Base-by-base conservation (phyloP, 2,113 vertebrate species). In the Sylvietta virens region DNA sequence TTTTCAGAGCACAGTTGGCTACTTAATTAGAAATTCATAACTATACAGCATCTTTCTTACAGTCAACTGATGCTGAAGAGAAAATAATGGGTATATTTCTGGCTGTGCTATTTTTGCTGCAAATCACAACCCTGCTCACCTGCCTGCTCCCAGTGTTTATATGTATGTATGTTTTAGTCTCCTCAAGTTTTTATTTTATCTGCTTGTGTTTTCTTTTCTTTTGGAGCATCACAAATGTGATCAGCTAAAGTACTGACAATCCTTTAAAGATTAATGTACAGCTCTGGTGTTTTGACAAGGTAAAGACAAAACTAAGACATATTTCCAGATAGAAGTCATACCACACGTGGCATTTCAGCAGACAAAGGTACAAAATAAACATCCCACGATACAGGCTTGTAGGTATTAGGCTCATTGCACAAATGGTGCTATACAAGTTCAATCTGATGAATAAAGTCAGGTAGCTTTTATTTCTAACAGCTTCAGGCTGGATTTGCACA, bases 311-410 rank as follows among this genome's bases (percentile, higher is more conserved):
- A 97, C 78, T 91, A 86, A 95, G 96, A 92, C 44, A 31, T 95
- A 72, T 97, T 97, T 97, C 73, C 51, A 96, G 94, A 97, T 94
- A 96, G 88, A 97, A 98, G 93, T 70, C 87, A 95, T 92, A 96
- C 53, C 65, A 95, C 94, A 80, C 15, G 42, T 84, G 94, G 90
- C 92, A 97, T 92, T 94, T 94, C 82, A 96, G 84, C 92, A 96
- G 91, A 90, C 2, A 21, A 93, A 95, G 48, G 54, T 66, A 81
- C 27, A 83, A 86, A 94, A 95, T 37, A 92, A 83, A 78, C 62
- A 83, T 90, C 31, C 56, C 56, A 67, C 7, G 4, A 83, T 13
- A 62, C 19, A 40, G 47, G 33, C 48, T 79, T 51, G 61, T 64
- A 91, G 44, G 30, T 58, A 21, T 82, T 58, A 78, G 1, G 11